These are phyloP conservation scores for Heliconius himera DNA, from an alignment of 1,140 invertebrate species.

Conservation along the genomic window DNA sequence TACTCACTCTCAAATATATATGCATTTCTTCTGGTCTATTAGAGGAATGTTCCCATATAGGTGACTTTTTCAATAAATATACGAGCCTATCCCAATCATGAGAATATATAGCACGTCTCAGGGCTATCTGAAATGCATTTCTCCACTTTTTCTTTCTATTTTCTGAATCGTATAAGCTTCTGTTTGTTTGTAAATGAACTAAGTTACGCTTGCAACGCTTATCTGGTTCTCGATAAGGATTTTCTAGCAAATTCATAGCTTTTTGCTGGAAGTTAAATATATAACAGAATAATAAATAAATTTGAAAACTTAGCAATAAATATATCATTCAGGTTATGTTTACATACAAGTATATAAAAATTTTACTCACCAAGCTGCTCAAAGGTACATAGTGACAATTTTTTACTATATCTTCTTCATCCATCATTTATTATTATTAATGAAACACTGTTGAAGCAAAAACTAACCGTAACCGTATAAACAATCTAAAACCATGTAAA, in stretches of 20 bases:
- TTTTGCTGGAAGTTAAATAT: conserved; percentile 48
- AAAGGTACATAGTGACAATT: conserved; percentile 65
- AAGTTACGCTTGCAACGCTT: conserved; percentile 52
- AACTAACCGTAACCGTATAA: not conserved
- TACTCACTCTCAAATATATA: conserved; percentile 62
- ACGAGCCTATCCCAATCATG: conserved; percentile 67
- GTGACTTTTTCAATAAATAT: conserved; percentile 61
- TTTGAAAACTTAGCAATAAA: not conserved
- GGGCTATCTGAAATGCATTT: conserved; percentile 46
- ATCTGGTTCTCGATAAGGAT: conserved; percentile 34
- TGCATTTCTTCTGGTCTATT: conserved; percentile 42
- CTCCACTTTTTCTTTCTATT: conserved; percentile 42
- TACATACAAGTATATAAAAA: conserved; percentile 16
- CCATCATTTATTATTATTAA: conserved; percentile 18
- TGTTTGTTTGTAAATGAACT: conserved; percentile 44
- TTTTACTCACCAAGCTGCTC: conserved; percentile 60
- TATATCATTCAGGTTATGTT: not conserved
- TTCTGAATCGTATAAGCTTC: conserved; percentile 35
- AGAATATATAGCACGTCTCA: conserved; percentile 61
- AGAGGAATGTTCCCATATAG: conserved; percentile 53
- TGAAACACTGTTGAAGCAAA: not conserved
- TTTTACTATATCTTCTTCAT: conserved; percentile 52
- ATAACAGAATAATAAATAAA: not conserved
- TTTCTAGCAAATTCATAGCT: conserved; percentile 51
- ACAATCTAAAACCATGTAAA: not conserved